Base-by-base conservation (phyloP, 2,113 vertebrate species). In the Dasyornis broadbenti region DNA sequence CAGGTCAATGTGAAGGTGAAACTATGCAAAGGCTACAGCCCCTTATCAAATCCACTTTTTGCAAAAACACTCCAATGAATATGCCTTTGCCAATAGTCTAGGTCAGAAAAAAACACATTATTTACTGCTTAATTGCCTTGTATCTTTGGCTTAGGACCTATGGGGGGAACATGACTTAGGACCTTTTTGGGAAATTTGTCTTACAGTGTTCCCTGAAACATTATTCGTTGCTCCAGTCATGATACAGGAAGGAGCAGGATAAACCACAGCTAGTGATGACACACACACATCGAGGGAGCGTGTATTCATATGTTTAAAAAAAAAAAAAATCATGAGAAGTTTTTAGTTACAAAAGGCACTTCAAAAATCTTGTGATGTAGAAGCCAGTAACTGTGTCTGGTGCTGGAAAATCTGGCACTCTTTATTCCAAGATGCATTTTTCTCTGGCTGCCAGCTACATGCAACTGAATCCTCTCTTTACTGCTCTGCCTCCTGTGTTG, bases 121-220 rank as follows among this genome's bases (percentile, higher is more conserved):
- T 57, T 70, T 56, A 18, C 63, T 77, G 16, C 6, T 2, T 13
- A 31, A 47, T 7, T 86, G 68, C 47, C 47, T 81, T 40, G 1
- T 54, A 31, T 39, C 18, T 92, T 86, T 71, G 14, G 15, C 35
- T 73, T 15, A 54, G 30, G 15, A 73, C 2, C 0, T 63, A 60
- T 81, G 31, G 1, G 1, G 6, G 30, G 3, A 86, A 70, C 9
- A 42, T 83, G 13, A 21, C n/a, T 72, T 7, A 42, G 30, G 12
- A 57, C 2, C 0, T 40, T 80, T 72, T 47, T 7, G 7, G 23
- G 33, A 26, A 92, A 64, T 40, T 54, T 0, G 0, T 39, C 13
- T 82, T 66, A 35, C 23, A 80, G 4, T 11, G 8, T 79, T 73
- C 39, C 21, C 31, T 45, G 59, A 72, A 90, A 72, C 30, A 28